phyloP scores from a whole-genome alignment of 2,113 vertebrate species.

The Lophura nycthemera region DNA sequence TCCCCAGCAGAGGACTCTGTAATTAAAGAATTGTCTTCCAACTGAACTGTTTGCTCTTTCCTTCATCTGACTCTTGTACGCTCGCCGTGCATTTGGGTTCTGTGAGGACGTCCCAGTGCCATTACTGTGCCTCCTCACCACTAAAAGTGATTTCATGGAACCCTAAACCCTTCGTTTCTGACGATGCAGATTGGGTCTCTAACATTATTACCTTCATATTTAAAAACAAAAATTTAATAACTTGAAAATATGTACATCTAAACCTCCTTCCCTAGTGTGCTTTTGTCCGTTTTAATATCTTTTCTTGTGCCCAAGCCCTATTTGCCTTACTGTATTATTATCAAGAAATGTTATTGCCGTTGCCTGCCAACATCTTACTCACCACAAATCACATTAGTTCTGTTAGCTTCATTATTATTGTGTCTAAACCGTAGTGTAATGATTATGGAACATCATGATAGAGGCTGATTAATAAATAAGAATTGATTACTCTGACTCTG shows the following conservation, averaged over 20 bases:
- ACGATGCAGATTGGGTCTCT: conserved; percentile 49
- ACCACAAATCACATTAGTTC: conserved; percentile 52
- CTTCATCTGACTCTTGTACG: conserved; percentile 38
- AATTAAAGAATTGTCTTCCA: conserved; percentile 68
- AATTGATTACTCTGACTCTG: conserved; percentile 58
- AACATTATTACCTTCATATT: conserved; percentile 47
- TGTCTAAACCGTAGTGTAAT: conserved; percentile 62
- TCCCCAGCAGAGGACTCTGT: conserved; percentile 40
- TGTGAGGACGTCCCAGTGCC: conserved; percentile 25
- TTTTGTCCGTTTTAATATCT: conserved; percentile 69
- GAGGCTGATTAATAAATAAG: conserved; percentile 68
- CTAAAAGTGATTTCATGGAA: conserved; percentile 50
- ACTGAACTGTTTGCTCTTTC: conserved; percentile 51
- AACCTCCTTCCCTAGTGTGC: conserved; percentile 52
- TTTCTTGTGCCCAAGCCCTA: conserved; percentile 42
- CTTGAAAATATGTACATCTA: conserved; percentile 64
- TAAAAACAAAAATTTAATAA: conserved; percentile 46
- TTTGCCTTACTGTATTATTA: conserved; percentile 64
- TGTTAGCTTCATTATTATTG: conserved; percentile 68
- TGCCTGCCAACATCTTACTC: conserved; percentile 68
- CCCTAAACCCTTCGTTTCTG: conserved; percentile 62
- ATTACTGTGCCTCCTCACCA: conserved; percentile 17
- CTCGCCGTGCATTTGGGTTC: conserved; percentile 54
- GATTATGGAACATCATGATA: conserved; percentile 64
- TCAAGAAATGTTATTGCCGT: conserved; percentile 54